Evolutionary conservation across 2,797 vertebrate genomes (phyloP).

Genomic region (Allobates femoralis): DNA sequence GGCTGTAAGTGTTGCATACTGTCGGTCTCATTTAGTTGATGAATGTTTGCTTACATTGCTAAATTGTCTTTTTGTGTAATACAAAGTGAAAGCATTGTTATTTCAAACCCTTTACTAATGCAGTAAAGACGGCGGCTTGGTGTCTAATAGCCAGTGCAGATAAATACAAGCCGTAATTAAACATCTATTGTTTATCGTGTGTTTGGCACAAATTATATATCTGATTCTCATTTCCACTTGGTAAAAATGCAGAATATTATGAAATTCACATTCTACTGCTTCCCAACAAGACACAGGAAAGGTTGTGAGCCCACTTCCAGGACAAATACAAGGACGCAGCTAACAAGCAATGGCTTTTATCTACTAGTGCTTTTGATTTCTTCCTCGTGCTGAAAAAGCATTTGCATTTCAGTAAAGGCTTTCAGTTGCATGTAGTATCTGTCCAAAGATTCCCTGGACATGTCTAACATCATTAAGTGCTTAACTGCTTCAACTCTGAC

Average conservation of each 20-base stretch:
- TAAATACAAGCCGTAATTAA: constrained; percentile 39
- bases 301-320: constrained; percentile 42
- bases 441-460: constrained; percentile 61
- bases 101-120: neutral
- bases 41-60: constrained; percentile 26
- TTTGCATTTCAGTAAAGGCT: constrained; percentile 63
- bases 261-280: constrained; percentile 28
- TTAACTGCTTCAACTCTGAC: constrained; percentile 62
- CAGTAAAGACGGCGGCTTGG: neutral
- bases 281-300: constrained; percentile 35
- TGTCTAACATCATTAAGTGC: constrained; percentile 61
- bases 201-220: neutral
- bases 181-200: constrained; percentile 7
- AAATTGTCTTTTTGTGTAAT: constrained; percentile 24
- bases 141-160: constrained; percentile 27
- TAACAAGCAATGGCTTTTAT: constrained; percentile 63
- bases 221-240: neutral
- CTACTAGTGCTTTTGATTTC: constrained; percentile 58
- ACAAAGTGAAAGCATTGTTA: constrained; percentile 5
- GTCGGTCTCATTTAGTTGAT: constrained; percentile 9
- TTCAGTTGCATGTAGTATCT: constrained; percentile 55
- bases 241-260: constrained; percentile 14
- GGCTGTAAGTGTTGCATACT: neutral
- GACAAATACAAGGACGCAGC: constrained; percentile 62
- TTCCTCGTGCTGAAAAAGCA: constrained; percentile 22